These are phyloP conservation scores for Scartelaos histophorus DNA, from an alignment of 2,113 vertebrate genomes.

Conservation along the genomic window DNA sequence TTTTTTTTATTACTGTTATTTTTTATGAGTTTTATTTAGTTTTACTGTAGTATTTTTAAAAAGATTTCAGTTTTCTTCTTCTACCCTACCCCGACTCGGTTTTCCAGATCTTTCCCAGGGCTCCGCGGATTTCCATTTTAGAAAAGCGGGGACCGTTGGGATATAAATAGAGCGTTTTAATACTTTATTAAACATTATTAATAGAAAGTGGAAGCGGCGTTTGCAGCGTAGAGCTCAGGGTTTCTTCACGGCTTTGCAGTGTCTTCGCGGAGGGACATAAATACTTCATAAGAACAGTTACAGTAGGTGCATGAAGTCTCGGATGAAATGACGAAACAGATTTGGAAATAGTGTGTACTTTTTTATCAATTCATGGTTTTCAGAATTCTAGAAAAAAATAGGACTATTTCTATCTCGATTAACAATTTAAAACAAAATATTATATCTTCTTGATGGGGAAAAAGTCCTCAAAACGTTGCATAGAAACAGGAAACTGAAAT, in stretches of 20 bases:
- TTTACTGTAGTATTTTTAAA: neutral
- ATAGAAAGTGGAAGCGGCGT: constrained; percentile 46
- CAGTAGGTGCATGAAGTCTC: neutral
- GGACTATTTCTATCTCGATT: too few relatives aligned
- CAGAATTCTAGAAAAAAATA: too few relatives aligned
- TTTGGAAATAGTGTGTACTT: too few relatives aligned
- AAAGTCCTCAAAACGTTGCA: too few relatives aligned
- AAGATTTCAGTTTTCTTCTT: neutral
- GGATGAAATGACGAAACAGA: too few relatives aligned
- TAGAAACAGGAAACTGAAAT: too few relatives aligned
- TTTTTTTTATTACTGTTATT: too few relatives aligned
- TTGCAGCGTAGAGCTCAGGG: constrained; percentile 26
- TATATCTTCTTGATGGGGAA: too few relatives aligned
- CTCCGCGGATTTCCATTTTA: constrained; percentile 34
- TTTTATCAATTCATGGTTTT: too few relatives aligned
- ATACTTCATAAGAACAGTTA: neutral
- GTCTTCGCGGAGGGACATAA: constrained; percentile 12
- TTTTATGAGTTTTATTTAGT: neutral
- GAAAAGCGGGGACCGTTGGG: constrained; percentile 14
- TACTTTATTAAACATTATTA: constrained; percentile 57
- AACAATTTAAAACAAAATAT: too few relatives aligned
- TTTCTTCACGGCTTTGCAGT: constrained; percentile 11
- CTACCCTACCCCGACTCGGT: neutral
- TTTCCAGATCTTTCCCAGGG: constrained; percentile 11
- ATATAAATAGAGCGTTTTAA: constrained; percentile 56